These are phyloP conservation scores for Chaenocephalus aceratus DNA, from an alignment of 2,113 vertebrate species.

Conservation along the genomic window DNA sequence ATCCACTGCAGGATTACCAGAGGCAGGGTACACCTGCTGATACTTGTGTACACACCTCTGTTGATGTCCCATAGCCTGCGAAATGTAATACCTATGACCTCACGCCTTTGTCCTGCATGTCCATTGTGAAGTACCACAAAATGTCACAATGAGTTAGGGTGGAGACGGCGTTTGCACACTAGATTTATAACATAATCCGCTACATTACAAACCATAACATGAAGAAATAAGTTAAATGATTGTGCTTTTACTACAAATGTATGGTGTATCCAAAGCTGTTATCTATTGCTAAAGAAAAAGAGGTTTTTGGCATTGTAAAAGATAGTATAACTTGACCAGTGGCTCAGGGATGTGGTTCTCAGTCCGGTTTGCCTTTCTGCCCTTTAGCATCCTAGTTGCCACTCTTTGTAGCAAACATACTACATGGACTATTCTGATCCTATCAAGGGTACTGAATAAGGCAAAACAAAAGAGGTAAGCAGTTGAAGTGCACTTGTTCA, in stretches of 20 bases:
- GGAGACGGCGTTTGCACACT: not conserved
- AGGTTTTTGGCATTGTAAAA: no score
- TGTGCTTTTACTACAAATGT: not conserved
- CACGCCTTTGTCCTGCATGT: conserved; percentile 23
- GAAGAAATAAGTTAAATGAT: not conserved
- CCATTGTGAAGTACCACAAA: conserved; percentile 21
- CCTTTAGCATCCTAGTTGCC: not conserved
- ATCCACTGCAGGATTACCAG: conserved; percentile 41
- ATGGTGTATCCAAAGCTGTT: no score
- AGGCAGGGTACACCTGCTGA: conserved; percentile 39
- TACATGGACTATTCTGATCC: not conserved
- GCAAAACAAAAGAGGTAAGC: not conserved
- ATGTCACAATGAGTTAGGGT: conserved; percentile 3
- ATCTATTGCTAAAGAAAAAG: no score
- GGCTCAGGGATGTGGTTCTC: not conserved
- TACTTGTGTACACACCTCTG: conserved; percentile 49
- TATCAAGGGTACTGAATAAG: no score
- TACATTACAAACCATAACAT: not conserved
- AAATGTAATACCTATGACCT: conserved; percentile 53
- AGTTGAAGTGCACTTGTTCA: not conserved
- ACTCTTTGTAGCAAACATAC: not conserved
- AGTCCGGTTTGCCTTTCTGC: not conserved
- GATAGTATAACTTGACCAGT: no score
- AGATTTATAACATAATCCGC: not conserved
- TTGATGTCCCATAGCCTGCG: conserved; percentile 27